Conservation (phyloP, 2,113 vertebrate genomes). For the Uropsilus gracilis region DNA sequence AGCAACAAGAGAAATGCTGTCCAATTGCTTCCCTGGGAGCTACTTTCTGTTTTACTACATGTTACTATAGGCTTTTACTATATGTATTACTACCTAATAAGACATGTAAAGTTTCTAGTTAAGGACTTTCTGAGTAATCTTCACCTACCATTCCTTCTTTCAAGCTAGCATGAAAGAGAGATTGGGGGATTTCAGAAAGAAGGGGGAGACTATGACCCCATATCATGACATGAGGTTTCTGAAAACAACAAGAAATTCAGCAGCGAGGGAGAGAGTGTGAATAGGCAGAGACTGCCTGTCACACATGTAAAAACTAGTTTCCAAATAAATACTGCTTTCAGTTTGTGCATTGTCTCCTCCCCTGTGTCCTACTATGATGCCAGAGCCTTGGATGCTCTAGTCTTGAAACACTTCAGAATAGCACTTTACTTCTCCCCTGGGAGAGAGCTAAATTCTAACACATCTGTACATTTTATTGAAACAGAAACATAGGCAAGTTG, state of each 20-base stretch:
- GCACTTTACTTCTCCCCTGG: conserved; percentile 6
- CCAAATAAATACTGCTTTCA: conserved; percentile 24
- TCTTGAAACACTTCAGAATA: conserved; percentile 51
- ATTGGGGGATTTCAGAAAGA: not conserved
- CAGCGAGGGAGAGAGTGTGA: too few species aligned
- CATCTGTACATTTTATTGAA: conserved; percentile 65
- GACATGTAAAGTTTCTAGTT: not conserved
- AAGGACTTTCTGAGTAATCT: not conserved
- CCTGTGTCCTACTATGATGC: conserved; percentile 10
- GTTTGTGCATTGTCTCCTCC: conserved; percentile 58
- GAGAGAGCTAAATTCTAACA: conserved; percentile 43
- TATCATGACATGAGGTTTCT: not conserved
- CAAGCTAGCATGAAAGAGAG: not conserved
- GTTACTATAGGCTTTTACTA: too few species aligned
- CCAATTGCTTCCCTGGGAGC: too few species aligned
- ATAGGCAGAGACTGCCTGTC: not conserved
- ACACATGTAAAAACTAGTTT: conserved; percentile 30
- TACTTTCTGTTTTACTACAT: too few species aligned
- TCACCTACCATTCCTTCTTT: not conserved
- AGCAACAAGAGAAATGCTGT: too few species aligned
- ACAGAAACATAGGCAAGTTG: conserved; percentile 17
- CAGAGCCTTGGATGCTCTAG: not conserved
- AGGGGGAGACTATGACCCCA: not conserved
- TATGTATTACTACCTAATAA: not conserved
- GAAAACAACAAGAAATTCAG: not conserved